Conservation (phyloP, 2,888 invertebrate species). For the Athripsodes cinereus region DNA sequence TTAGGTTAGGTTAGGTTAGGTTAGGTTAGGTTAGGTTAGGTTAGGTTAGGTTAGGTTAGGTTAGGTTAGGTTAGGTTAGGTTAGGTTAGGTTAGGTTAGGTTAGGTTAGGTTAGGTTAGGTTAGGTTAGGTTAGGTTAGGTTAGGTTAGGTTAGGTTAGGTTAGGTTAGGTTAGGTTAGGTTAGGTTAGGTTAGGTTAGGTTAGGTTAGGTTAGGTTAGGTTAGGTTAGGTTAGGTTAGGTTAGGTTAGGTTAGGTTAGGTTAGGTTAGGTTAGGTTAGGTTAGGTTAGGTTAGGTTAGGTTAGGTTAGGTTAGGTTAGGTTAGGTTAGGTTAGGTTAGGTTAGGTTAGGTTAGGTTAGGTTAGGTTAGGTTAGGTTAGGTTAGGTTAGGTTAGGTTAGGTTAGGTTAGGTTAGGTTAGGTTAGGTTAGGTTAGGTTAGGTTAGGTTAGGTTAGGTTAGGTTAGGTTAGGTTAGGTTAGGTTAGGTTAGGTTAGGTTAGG, state of each 20-base stretch:
- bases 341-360: slow-evolving; percentile 6
- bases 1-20: background rate
- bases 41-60: slow-evolving; percentile 6
- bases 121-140: slow-evolving; percentile 4
- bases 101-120: background rate
- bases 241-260: slow-evolving; percentile 5
- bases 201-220: slow-evolving; percentile 6
- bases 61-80: slow-evolving; percentile 6
- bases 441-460: slow-evolving; percentile 1
- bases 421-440: slow-evolving; percentile 3
- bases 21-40: slow-evolving; percentile 8
- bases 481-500: slow-evolving; percentile 1
- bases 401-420: slow-evolving; percentile 1
- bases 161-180: slow-evolving; percentile 8
- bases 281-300: slow-evolving; percentile 5
- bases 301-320: slow-evolving; percentile 2
- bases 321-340: slow-evolving; percentile 2
- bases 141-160: background rate
- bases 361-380: background rate
- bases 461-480: slow-evolving; percentile 1
- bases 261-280: slow-evolving; percentile 3
- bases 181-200: slow-evolving; percentile 8
- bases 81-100: slow-evolving; percentile 5
- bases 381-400: slow-evolving; percentile 1
- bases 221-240: slow-evolving; percentile 7